These are phyloP conservation scores for Pseudochromis fuscus DNA, from an alignment of 2,797 vertebrate species.

Conservation along the genomic window DNA sequence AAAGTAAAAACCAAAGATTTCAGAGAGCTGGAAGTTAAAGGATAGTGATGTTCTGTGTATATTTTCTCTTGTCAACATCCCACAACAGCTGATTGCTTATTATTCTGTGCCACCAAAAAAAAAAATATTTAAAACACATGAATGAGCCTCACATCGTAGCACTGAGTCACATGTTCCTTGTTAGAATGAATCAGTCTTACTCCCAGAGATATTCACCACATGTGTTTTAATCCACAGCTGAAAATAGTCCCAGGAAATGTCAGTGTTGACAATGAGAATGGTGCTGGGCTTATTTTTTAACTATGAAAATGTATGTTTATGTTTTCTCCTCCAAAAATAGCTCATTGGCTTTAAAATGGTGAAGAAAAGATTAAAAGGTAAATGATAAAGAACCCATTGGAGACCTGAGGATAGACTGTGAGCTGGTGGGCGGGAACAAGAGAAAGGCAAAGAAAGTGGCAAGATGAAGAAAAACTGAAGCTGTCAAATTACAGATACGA, in stretches of 20 bases:
- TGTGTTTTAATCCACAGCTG: constrained; percentile 1
- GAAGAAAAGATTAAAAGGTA: not conserved
- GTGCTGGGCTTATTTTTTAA: not conserved
- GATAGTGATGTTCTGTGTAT: too few relatives aligned
- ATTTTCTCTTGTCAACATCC: not conserved
- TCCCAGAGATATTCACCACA: not conserved
- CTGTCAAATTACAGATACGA: constrained; percentile 45
- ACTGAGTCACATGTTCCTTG: not conserved
- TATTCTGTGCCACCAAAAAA: not conserved
- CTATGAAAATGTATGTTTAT: not conserved
- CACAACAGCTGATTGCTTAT: not conserved
- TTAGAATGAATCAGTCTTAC: not conserved
- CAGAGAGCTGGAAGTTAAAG: too few relatives aligned
- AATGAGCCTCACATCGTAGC: not conserved
- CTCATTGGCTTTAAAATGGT: not conserved
- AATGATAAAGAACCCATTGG: not conserved
- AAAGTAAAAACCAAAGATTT: too few relatives aligned
- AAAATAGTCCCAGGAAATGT: not conserved
- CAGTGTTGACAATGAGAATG: not conserved
- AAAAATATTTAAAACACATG: not conserved
- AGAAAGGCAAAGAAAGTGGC: constrained; percentile 13
- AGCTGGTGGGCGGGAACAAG: not conserved
- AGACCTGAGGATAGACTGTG: not conserved
- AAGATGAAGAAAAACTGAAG: constrained; percentile 40
- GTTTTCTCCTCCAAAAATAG: not conserved